Evolutionary conservation across 2,113 vertebrate species (phyloP).

Genomic region (Xiphophorus hellerii): DNA sequence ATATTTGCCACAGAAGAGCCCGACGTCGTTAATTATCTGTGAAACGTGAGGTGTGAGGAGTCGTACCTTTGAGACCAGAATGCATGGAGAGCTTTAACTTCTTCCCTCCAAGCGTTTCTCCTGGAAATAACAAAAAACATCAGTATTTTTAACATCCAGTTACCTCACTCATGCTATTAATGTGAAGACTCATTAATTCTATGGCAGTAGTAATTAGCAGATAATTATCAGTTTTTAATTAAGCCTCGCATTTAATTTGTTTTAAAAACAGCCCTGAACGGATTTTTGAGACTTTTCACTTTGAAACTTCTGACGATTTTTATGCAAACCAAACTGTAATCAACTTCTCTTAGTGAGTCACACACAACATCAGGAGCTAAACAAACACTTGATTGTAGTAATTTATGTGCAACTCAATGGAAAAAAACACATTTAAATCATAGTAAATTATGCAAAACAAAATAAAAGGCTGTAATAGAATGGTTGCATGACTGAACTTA

Average conservation of each 20-base stretch:
- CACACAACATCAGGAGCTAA: background rate
- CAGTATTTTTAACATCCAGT: background rate
- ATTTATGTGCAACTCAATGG: too few species aligned
- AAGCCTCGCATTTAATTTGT: slow-evolving; percentile 38
- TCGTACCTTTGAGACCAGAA: slow-evolving; percentile 14
- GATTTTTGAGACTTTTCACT: slow-evolving; percentile 18
- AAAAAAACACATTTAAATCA: background rate
- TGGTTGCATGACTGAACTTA: too few species aligned
- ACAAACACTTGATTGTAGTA: background rate
- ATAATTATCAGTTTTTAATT: slow-evolving; percentile 46
- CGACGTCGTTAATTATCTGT: background rate
- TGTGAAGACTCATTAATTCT: slow-evolving; percentile 37
- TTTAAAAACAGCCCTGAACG: slow-evolving; percentile 33
- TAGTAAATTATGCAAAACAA: background rate
- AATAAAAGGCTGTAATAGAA: too few species aligned
- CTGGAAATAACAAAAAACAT: background rate
- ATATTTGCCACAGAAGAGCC: background rate
- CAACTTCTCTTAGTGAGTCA: background rate
- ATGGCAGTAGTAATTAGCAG: slow-evolving; percentile 43
- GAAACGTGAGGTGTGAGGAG: slow-evolving; percentile 1
- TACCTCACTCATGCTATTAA: background rate
- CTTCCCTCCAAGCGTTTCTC: background rate
- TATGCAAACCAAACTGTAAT: background rate
- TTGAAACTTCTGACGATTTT: slow-evolving; percentile 1
- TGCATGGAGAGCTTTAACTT: slow-evolving; percentile 3